Evolutionary conservation across 2,113 vertebrate species (phyloP).

Genomic region (Pteropus alecto): DNA sequence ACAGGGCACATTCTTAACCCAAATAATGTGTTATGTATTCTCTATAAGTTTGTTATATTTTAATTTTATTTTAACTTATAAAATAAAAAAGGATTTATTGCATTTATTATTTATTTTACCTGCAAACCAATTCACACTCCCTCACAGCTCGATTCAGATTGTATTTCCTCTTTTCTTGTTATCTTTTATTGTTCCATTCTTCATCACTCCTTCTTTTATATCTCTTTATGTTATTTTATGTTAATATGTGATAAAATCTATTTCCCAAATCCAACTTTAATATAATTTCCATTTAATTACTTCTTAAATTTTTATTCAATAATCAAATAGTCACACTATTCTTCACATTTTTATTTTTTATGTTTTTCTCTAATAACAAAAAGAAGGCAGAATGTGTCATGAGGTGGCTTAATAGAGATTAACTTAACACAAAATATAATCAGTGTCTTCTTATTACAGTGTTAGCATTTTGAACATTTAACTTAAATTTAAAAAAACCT

Average conservation of each 20-base stretch:
- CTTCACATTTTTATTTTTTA: background rate
- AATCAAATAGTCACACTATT: background rate
- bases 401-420: background rate
- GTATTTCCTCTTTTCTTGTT: background rate
- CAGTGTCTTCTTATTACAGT: background rate
- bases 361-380: background rate
- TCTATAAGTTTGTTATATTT: background rate
- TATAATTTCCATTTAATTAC: background rate
- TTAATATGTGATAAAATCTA: background rate
- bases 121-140: background rate
- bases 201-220: background rate
- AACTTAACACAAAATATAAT: background rate
- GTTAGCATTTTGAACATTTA: background rate
- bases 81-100: background rate
- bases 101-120: background rate
- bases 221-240: background rate
- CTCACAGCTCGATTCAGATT: background rate
- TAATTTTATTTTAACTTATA: background rate
- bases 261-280: background rate
- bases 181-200: background rate
- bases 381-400: background rate
- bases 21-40: background rate
- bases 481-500: background rate
- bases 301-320: background rate
- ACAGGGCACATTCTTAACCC: background rate